Conservation (phyloP, 2,888 invertebrate species). For the Lasioglossum marginatum region DNA sequence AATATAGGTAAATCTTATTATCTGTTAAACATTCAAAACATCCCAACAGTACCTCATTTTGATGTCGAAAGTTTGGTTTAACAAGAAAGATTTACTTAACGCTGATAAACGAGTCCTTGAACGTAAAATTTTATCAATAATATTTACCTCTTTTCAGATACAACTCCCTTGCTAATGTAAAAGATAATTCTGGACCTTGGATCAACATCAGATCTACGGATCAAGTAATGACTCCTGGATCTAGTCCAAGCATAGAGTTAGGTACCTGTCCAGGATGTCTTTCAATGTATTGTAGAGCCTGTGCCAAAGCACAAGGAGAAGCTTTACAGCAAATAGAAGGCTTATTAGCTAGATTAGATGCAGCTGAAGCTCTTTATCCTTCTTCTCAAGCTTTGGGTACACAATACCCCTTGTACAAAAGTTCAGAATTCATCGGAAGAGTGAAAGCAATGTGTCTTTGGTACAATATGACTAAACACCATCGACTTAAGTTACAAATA, state of each 20-base stretch:
- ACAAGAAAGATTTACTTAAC: background rate
- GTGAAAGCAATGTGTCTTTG: constrained; percentile 95
- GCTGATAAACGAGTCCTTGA: background rate
- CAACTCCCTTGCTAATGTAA: constrained; percentile 69
- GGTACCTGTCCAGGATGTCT: constrained; percentile 88
- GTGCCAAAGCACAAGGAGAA: constrained; percentile 89
- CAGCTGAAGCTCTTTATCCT: constrained; percentile 93
- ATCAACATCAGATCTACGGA: constrained; percentile 60
- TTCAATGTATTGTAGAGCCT: constrained; percentile 89
- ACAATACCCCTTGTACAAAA: constrained; percentile 90
- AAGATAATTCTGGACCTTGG: constrained; percentile 59
- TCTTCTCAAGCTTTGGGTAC: constrained; percentile 92
- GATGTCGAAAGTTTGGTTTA: background rate
- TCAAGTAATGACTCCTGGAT: constrained; percentile 40
- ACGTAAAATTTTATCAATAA: background rate
- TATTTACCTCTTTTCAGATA: constrained; percentile 66
- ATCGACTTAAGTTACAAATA: constrained; percentile 92
- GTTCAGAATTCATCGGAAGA: constrained; percentile 88
- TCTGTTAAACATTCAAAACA: background rate
- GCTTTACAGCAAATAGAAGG: constrained; percentile 91
- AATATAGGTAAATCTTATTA: constrained; percentile 87
- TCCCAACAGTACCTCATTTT: background rate
- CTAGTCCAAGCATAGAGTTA: constrained; percentile 72
- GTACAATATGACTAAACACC: constrained; percentile 95
- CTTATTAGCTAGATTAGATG: constrained; percentile 90